Base-by-base conservation (phyloP, 2,797 vertebrate genomes). In the Rhynchotus rufescens region DNA sequence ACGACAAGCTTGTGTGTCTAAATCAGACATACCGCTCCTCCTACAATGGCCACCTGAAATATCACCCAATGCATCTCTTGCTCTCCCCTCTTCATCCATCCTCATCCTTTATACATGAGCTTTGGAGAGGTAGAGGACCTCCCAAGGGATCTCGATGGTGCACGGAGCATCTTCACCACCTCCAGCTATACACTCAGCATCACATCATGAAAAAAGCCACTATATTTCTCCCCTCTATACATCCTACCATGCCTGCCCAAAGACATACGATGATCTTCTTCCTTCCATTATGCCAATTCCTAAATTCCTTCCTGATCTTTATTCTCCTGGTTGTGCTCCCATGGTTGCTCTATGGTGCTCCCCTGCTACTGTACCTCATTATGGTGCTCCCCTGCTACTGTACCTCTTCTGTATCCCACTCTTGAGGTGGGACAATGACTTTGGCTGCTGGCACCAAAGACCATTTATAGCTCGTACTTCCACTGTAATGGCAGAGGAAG, bases 71-170 rank as follows among this genome's bases (percentile, higher is more conserved):
- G 30, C 1, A 4, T 25, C 34, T 8, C 1, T 1, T 56, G 25
- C 23, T 74, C 72, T 30, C 40, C 34, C 26, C 10, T 59, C 32
- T 51, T 51, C 26, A 26, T 14, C 17, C 54, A 28, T 32, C 40
- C 15, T 82, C 47, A 10, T 5, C 0, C 12, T 10, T 34, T 0
- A 19, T 1, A 56, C n/a, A 2, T 23, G 38, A 84, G 10, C 11
- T 13, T 0, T 0, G 5, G 69, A 74, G 21, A 13, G 25, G 36
- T 12, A n/a, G 15, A 22, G 40, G 16, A 56, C 2, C 4, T 38
- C 40, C 75, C 8, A 21, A 77, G 62, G 62, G 42, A 30, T 86
- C 74, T 61, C n/a, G 26, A 6, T 44, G 17, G 57, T 28, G 36
- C 19, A 34, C n/a, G 5, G 44, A 5, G 12, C 15, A 44, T 20